Evolutionary conservation across 2,888 invertebrate species (phyloP).

Genomic region (Schrankia costaestrigalis): DNA sequence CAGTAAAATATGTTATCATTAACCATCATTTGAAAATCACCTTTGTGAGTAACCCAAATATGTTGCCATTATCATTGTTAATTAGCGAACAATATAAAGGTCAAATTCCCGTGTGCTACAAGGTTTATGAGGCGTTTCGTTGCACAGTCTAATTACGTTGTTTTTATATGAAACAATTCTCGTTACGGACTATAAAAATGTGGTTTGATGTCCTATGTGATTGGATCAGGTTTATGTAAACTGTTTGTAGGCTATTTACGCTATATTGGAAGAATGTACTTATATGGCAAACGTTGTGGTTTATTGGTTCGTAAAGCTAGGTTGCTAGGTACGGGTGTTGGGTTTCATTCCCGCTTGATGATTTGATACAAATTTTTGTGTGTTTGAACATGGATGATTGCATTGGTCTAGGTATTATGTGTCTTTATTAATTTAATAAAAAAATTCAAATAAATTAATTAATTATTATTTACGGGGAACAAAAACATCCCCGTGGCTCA

Average conservation of each 20-base stretch:
- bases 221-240: slow-evolving; percentile 15
- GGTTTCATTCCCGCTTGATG: too few relatives aligned
- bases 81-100: slow-evolving; percentile 24
- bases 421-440: too few relatives aligned
- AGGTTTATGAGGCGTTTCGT: slow-evolving; percentile 21
- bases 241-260: slow-evolving; percentile 6
- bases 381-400: too few relatives aligned
- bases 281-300: too few relatives aligned
- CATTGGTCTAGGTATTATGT: too few relatives aligned
- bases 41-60: slow-evolving; percentile 18
- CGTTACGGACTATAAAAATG: slow-evolving; percentile 18
- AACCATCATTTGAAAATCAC: slow-evolving; percentile 8
- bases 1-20: slow-evolving; percentile 4
- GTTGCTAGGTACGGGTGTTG: neutral
- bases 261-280: too few relatives aligned
- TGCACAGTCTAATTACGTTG: slow-evolving; percentile 16
- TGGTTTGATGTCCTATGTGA: slow-evolving; percentile 11
- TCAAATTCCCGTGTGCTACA: slow-evolving; percentile 13
- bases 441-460: too few relatives aligned
- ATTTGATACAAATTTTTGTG: too few relatives aligned
- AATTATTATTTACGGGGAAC: too few relatives aligned
- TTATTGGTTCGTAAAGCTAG: neutral
- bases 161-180: slow-evolving; percentile 17
- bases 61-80: slow-evolving; percentile 22
- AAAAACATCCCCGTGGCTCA: too few relatives aligned